phyloP scores from a whole-genome alignment of 1,140 invertebrate genomes.

The Linepithema humile region DNA sequence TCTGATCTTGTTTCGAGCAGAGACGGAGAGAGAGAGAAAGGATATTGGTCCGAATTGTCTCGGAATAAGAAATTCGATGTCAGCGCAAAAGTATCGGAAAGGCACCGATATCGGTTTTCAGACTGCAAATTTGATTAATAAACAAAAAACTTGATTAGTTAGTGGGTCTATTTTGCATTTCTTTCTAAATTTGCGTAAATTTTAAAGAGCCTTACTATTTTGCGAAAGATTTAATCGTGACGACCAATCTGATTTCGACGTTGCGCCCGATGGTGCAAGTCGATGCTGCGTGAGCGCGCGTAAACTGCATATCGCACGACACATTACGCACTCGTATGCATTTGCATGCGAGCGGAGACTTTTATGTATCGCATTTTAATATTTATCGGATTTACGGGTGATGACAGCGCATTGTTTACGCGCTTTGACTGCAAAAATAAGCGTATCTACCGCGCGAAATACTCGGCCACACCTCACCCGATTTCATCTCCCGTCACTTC shows the following conservation, averaged over 20 bases:
- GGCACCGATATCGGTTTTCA: not conserved
- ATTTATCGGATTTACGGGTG: constrained; percentile 47
- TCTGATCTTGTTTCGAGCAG: not conserved
- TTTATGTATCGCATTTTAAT: constrained; percentile 46
- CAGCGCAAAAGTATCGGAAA: not conserved
- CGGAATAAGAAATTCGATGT: constrained; percentile 16
- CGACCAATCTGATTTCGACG: constrained; percentile 4
- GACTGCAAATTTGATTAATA: not conserved
- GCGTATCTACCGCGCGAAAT: constrained; percentile 8
- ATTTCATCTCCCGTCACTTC: constrained; percentile 5
- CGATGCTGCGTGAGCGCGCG: constrained; percentile 36
- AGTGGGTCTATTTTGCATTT: not conserved
- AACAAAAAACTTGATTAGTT: not conserved
- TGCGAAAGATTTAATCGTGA: not conserved
- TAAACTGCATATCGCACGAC: constrained; percentile 35
- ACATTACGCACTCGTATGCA: constrained; percentile 12
- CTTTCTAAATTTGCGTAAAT: too few species aligned
- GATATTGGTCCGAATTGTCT: not conserved
- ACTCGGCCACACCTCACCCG: not conserved
- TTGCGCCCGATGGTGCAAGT: not conserved
- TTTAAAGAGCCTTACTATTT: not conserved
- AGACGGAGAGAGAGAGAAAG: too few species aligned
- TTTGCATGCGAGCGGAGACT: constrained; percentile 32
- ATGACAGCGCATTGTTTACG: constrained; percentile 46
- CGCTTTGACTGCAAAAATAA: constrained; percentile 40